phyloP scores from a whole-genome alignment of 2,888 invertebrate genomes.

The Acronicta aceris region DNA sequence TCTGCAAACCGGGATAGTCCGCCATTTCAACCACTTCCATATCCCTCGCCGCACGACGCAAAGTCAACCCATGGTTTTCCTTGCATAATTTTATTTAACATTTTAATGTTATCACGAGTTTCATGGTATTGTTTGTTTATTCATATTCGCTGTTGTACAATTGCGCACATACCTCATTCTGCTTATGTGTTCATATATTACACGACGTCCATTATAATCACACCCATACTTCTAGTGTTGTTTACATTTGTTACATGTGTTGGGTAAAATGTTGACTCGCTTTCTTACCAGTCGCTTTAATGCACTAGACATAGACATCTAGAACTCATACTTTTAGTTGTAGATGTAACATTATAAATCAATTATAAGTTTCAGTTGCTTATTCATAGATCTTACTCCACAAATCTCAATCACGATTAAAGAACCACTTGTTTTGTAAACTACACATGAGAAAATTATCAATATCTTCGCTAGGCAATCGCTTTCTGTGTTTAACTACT shows the following conservation, averaged over 20 bases:
- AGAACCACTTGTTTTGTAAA: slow-evolving; percentile 26
- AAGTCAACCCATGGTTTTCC: slow-evolving; percentile 86
- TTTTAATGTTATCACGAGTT: slow-evolving; percentile 56
- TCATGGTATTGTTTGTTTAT: slow-evolving; percentile 55
- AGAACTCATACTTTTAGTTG: slow-evolving; percentile 29
- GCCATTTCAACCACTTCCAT: slow-evolving; percentile 58
- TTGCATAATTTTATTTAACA: slow-evolving; percentile 67
- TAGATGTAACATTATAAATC: slow-evolving; percentile 29
- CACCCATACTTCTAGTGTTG: slow-evolving; percentile 54
- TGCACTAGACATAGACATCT: slow-evolving; percentile 51
- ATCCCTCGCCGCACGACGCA: slow-evolving; percentile 76
- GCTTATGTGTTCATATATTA: slow-evolving; percentile 55
- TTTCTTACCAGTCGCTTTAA: slow-evolving; percentile 59
- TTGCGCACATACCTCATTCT: slow-evolving; percentile 61
- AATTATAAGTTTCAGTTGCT: slow-evolving; percentile 15
- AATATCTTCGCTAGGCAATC: slow-evolving; percentile 61
- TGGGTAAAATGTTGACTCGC: slow-evolving; percentile 59
- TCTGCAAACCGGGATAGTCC: slow-evolving; percentile 30
- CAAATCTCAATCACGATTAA: slow-evolving; percentile 24
- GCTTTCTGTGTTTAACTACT: slow-evolving; percentile 81
- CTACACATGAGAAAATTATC: slow-evolving; percentile 36
- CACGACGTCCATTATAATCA: slow-evolving; percentile 54
- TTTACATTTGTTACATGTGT: slow-evolving; percentile 61
- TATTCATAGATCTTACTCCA: slow-evolving; percentile 22
- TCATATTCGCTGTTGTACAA: slow-evolving; percentile 59